Evolutionary conservation across 2,797 vertebrate genomes (phyloP), one percentile per base, ranked within the genome.

Genomic region (Ataeniobius toweri): DNA sequence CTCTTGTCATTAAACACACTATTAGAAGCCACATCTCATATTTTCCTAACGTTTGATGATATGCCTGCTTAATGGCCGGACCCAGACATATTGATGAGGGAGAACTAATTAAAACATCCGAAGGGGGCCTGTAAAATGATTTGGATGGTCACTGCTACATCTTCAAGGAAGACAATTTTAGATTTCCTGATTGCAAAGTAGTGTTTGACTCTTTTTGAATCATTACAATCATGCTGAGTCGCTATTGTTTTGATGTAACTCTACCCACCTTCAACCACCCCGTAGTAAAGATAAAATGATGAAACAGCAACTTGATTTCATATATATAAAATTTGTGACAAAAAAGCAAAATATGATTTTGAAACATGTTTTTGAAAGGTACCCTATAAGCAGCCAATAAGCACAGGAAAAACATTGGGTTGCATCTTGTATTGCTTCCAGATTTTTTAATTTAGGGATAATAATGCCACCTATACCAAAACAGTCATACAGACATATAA

Each of bases 1-100:
- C 63, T 77, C 65, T 53, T 69, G 39, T 76, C 78, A 87, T 88
- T 87, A 87, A 74, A 73, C 81, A 73, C 81, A 82, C 73, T 50
- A 77, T 16, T 67, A 76, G 50, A 75, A 87, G 71, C 80, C 53
- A 73, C 74, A 75, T 81, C 59, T 65, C 75, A 48, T 51, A 80
- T 53, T 82, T 78, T 82, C 74, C 58, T 76, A 76, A 75, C 85
- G 14, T 78, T 76, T 84, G 81, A 80, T 48, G 55, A 61, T 51
- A 46, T 1, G 22, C 63, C 65, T n/a, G 50, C 70, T 80, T 82
- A 85, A 80, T 79, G 75, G 79, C 74, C 67, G 51, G 41, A 51
- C 36, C 59, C 28, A 77, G 83, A 86, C 79, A 74, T 72, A 71
- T 78, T 71, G 77, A 80, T 4, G 24, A 46, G 44, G 61, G 24